A percentile compares a stretch with the other conserved stretches of the same genome.
Evolutionary conservation across 2,797 vertebrate species (phyloP).

Genomic region (Peromyscus eremicus): DNA sequence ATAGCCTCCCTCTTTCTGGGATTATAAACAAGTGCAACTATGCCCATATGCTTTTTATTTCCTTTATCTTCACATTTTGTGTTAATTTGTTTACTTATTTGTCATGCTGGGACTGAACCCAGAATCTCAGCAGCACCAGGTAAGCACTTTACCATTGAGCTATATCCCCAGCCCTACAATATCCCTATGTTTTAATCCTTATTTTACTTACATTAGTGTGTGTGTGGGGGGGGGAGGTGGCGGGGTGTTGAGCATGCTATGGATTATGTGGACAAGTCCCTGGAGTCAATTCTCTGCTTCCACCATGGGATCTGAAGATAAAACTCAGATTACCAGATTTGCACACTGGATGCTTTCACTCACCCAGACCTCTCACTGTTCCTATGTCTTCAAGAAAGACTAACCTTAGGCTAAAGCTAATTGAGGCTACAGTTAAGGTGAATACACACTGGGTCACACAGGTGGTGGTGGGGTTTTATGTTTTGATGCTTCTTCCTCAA

Average conservation of each 20-base stretch:
- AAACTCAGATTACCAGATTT: background rate
- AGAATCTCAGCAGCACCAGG: background rate
- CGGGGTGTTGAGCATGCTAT: too few species aligned
- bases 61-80: background rate
- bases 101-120: background rate
- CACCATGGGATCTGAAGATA: background rate
- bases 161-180: background rate
- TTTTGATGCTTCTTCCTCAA: background rate
- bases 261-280: background rate
- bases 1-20: background rate
- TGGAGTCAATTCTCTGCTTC: background rate
- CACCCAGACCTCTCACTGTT: background rate
- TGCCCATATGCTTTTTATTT: background rate
- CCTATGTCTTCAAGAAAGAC: background rate
- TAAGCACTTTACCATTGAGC: too few species aligned
- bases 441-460: background rate
- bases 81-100: background rate
- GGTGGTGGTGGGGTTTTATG: background rate
- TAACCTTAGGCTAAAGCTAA: background rate
- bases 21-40: background rate
- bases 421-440: background rate
- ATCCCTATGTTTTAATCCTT: background rate
- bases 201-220: background rate
- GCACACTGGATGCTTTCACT: background rate
- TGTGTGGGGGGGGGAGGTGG: rapidly evolving